These are phyloP conservation scores for Aplysia californica DNA, from an alignment of 1,140 invertebrate genomes.

Conservation along the genomic window DNA sequence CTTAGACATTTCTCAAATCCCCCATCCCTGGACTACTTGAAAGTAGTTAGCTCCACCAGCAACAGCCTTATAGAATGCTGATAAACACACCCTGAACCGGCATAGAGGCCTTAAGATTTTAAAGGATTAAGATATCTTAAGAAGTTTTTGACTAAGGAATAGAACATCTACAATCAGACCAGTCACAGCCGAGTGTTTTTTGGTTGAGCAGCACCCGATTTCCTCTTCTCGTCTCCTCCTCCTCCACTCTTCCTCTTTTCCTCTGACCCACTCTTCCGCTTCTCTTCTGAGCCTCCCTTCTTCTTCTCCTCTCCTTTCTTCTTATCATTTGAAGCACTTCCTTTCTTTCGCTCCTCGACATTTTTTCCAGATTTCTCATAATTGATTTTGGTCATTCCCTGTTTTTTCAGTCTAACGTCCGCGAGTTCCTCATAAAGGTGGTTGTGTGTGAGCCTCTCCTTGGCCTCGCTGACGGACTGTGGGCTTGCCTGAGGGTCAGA, in stretches of 20 bases:
- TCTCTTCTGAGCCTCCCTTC: background rate
- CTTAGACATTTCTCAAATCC: no score
- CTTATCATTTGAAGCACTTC: background rate
- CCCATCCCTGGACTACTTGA: no score
- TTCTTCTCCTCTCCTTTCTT: slow-evolving; percentile 16
- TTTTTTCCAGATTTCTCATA: background rate
- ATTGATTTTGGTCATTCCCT: slow-evolving; percentile 2
- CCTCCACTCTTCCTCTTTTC: background rate
- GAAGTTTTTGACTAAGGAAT: no score
- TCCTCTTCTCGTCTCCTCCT: slow-evolving; percentile 14
- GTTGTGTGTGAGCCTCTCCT: slow-evolving; percentile 36
- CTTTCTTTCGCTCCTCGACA: background rate
- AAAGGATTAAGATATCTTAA: no score
- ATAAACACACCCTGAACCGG: no score
- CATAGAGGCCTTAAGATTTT: no score
- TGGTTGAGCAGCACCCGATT: no score
- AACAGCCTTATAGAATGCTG: no score
- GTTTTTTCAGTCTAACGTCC: slow-evolving; percentile 32
- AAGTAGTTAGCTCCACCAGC: no score
- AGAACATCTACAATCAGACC: no score
- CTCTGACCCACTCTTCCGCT: background rate
- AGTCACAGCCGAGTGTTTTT: no score
- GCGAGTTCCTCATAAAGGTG: slow-evolving; percentile 54
- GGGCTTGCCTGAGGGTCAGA: background rate
- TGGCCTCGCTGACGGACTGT: slow-evolving; percentile 10